A percentile compares a stretch with the other conserved stretches of the same genome.
Conservation (phyloP, 1,140 invertebrate genomes). For the Vanessa atalanta region DNA sequence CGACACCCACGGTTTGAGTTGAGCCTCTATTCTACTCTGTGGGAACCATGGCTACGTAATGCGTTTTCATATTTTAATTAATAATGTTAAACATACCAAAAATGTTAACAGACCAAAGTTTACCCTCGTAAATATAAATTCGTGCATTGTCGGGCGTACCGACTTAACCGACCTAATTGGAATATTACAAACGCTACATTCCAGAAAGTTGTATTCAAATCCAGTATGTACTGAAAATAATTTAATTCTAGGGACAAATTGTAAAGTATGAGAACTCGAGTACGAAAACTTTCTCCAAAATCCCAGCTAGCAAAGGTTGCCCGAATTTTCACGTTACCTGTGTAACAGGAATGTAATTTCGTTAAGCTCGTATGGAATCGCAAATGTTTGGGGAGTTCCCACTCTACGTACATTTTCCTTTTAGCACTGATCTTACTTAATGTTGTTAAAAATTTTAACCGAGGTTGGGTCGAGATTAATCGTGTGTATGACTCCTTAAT, state of each 20-base stretch:
- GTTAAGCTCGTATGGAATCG: conserved; percentile 40
- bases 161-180: conserved; percentile 3
- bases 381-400: conserved; percentile 42
- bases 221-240: conserved; percentile 23
- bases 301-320: conserved; percentile 21
- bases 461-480: conserved; percentile 34
- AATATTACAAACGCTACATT: conserved; percentile 26
- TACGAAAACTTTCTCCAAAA: conserved; percentile 22
- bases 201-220: conserved; percentile 30
- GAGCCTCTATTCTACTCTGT: no score
- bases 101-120: conserved; percentile 14
- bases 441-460: conserved; percentile 37
- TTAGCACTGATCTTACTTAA: conserved; percentile 35
- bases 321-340: conserved; percentile 18
- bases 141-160: conserved; percentile 17
- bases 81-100: no score
- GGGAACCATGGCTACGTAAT: no score
- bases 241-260: conserved; percentile 27
- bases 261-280: conserved; percentile 17
- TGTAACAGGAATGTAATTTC: conserved; percentile 43
- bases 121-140: conserved; percentile 8
- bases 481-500: background rate
- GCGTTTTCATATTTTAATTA: no score
- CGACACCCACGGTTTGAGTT: no score
- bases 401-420: conserved; percentile 43